Base-by-base conservation (phyloP, 1,140 invertebrate species). In the Myzus persicae region DNA sequence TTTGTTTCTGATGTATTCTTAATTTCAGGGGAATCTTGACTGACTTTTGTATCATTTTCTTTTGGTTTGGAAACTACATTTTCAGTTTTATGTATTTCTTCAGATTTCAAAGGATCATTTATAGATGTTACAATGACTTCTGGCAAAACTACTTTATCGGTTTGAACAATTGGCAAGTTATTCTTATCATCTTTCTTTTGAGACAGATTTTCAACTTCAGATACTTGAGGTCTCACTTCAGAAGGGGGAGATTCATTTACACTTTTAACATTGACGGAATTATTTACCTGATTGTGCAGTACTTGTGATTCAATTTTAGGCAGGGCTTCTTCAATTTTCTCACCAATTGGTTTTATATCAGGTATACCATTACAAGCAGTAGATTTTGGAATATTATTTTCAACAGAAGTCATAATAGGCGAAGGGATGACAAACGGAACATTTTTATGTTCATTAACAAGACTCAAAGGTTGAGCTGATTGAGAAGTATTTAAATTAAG, bases 371-470 rank as follows among this genome's bases (percentile, higher is more conserved):
- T 93, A 40, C 91, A 93, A 54, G 81, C 46, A 31, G 67, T 26
- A 82, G 91, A 85, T 93, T 93, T 93, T 85, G 84, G 44, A 85
- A 85, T 36, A 91, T 26, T 91, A 51, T 81, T 84, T 84, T 93
- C 91, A 84, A 40, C 36, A 38, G 91, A 54, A 82, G 42, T 46
- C 8, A 51, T n/a, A 38, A 91, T 20, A 36, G 54, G 40, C 4
- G 67, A 22, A 76, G 90, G 40, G 36, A 76, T 81, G 46, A 82
- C 46, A 92, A 40, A 51, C 11, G 46, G 67, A 54, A 38, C 24
- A 85, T 82, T 93, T 93, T 93, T 93, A 82, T 93, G 67, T 85
- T 93, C 91, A 85, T 93, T 85, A 7, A 93, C 81, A 31, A 93
- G 81, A 82, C 91, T 93, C n/a, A 93, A 93, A 54, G 91, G 91